Percentiles rank a stretch among this genome's conserved stretches.
Evolutionary conservation across 2,888 invertebrate genomes (phyloP).

Genomic region (Amphipoea lucens): DNA sequence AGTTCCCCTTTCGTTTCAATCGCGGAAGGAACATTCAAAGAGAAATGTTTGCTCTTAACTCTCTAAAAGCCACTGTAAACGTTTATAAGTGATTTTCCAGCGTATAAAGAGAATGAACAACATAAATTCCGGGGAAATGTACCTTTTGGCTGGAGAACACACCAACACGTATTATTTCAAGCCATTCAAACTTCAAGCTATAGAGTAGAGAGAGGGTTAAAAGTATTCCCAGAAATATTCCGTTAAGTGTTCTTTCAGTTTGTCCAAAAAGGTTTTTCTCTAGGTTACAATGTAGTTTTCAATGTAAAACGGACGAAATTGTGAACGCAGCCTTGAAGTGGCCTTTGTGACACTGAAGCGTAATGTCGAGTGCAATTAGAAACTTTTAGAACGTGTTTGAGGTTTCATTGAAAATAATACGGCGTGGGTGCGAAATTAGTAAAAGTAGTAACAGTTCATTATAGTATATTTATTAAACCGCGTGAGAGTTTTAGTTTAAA

Average conservation of each 20-base stretch:
- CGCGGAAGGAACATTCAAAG: conserved; percentile 20
- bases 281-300: conserved; percentile 46
- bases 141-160: conserved; percentile 40
- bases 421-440: background rate
- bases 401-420: background rate
- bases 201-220: conserved; percentile 12
- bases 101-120: conserved; percentile 24
- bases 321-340: conserved; percentile 42
- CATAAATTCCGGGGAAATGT: conserved; percentile 41
- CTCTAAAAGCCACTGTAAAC: conserved; percentile 30
- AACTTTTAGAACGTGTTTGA: conserved; percentile 12
- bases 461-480: background rate
- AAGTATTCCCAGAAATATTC: background rate
- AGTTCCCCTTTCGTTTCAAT: conserved; percentile 12
- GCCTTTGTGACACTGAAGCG: conserved; percentile 15
- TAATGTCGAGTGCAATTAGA: conserved; percentile 21
- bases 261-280: conserved; percentile 33
- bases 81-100: conserved; percentile 36
- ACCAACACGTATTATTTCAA: conserved; percentile 31
- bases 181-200: conserved; percentile 29
- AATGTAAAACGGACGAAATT: conserved; percentile 30
- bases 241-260: conserved; percentile 24
- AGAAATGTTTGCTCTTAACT: conserved; percentile 27
- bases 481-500: background rate
- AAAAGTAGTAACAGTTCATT: background rate